phyloP scores from a whole-genome alignment of 2,888 invertebrate species.

The Melanotus villosus region DNA sequence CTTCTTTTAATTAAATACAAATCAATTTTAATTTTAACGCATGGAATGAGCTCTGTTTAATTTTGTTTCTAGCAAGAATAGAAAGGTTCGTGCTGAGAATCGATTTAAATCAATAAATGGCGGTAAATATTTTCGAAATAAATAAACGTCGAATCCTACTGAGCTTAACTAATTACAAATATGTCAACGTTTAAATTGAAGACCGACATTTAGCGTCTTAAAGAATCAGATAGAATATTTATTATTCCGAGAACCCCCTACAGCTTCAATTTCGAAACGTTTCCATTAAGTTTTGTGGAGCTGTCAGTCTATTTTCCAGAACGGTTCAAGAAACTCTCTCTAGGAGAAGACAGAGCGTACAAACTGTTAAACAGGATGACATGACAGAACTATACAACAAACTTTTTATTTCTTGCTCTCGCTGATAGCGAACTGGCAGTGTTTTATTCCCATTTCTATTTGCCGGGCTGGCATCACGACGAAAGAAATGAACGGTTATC shows the following conservation, averaged over 20 bases:
- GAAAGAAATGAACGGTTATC: slow-evolving; percentile 15
- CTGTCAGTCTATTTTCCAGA: slow-evolving; percentile 11
- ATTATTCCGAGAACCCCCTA: slow-evolving; percentile 14
- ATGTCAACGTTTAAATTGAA: slow-evolving; percentile 6
- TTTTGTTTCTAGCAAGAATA: too few relatives aligned
- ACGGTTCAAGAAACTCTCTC: slow-evolving; percentile 19
- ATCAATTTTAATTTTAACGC: too few relatives aligned
- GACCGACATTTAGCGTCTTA: not conserved
- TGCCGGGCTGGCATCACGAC: slow-evolving; percentile 6
- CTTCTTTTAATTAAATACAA: too few relatives aligned
- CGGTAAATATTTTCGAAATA: slow-evolving; percentile 1
- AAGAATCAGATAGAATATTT: slow-evolving; percentile 1
- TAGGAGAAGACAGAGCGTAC: too few relatives aligned
- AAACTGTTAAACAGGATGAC: slow-evolving; percentile 5
- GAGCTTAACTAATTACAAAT: slow-evolving; percentile 9
- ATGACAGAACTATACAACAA: slow-evolving; percentile 19
- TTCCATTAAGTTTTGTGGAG: slow-evolving; percentile 16
- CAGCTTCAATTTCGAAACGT: slow-evolving; percentile 22
- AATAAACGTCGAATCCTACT: slow-evolving; percentile 8
- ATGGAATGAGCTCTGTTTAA: too few relatives aligned
- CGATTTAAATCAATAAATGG: slow-evolving; percentile 18
- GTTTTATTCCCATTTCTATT: slow-evolving; percentile 13
- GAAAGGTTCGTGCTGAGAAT: slow-evolving; percentile 11
- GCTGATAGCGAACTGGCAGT: slow-evolving; percentile 5
- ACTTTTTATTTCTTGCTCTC: not conserved